Evolutionary conservation across 2,797 vertebrate species (phyloP).

Genomic region (Halcyon smyrnensis): DNA sequence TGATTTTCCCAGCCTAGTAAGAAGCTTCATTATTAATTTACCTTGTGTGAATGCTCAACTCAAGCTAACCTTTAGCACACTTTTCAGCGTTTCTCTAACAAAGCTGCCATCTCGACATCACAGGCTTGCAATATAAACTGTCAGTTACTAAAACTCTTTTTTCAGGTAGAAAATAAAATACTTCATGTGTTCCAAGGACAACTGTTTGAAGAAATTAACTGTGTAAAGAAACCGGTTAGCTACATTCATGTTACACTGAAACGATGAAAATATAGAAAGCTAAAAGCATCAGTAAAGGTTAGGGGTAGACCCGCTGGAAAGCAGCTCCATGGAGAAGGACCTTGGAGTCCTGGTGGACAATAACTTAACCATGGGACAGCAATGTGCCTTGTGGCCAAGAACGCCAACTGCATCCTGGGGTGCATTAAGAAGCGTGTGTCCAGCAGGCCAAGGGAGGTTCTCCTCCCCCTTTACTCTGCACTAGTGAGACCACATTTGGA

Average conservation of each 20-base stretch:
- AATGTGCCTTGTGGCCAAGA: too few species aligned
- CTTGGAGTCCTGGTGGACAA: too few species aligned
- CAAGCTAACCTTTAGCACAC: neutral
- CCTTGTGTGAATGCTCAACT: neutral
- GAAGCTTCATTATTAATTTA: conserved; percentile 44
- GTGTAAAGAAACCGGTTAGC: neutral
- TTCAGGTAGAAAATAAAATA: conserved; percentile 7
- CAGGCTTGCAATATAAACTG: neutral
- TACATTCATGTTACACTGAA: neutral
- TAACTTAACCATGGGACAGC: too few species aligned
- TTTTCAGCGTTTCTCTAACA: neutral
- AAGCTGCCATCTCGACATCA: neutral
- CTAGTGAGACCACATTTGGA: too few species aligned
- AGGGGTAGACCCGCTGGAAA: too few species aligned
- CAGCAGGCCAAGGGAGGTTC: too few species aligned
- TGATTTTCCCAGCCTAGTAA: neutral
- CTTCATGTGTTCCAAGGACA: neutral
- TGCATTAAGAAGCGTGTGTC: too few species aligned
- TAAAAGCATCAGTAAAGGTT: neutral
- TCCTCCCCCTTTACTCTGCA: too few species aligned
- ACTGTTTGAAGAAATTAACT: neutral
- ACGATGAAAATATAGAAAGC: neutral
- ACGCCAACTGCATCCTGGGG: too few species aligned
- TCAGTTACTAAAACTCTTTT: neutral
- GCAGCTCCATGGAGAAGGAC: too few species aligned